Evolutionary conservation across 2,797 vertebrate genomes (phyloP).

Genomic region (Momotus momota): DNA sequence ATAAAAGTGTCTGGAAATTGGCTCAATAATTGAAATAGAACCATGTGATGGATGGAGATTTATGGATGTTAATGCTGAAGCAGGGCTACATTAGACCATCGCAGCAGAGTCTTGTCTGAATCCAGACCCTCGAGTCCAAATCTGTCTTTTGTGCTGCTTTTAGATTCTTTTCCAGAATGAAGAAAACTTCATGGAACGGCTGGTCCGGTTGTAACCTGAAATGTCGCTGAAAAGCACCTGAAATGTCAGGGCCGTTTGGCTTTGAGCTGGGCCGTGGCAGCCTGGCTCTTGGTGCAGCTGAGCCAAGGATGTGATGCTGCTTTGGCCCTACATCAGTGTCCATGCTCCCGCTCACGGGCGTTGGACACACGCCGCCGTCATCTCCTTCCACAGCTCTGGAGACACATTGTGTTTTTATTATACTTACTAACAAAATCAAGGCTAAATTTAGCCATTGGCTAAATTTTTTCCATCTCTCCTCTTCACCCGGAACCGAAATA

Average conservation of each 20-base stretch:
- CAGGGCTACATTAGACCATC: not conserved
- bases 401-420: not conserved
- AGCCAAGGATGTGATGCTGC: fast-evolving
- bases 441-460: not conserved
- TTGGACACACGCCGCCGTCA: not conserved
- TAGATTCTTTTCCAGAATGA: not conserved
- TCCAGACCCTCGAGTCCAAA: not conserved
- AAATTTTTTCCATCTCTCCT: not conserved
- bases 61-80: conserved; percentile 57
- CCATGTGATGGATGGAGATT: conserved; percentile 63
- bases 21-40: conserved; percentile 63
- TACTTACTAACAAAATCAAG: not conserved
- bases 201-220: not conserved
- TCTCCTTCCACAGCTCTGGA: not conserved
- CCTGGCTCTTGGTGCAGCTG: not conserved
- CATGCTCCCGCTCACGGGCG: not conserved
- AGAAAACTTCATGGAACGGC: not conserved
- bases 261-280: not conserved
- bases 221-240: not conserved
- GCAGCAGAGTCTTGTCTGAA: not conserved
- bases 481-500: not conserved
- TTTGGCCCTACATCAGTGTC: not conserved
- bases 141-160: not conserved
- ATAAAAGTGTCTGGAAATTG: conserved; percentile 70
- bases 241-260: not conserved